A percentile compares a stretch with the other conserved stretches of the same genome.
Conservation (phyloP, 2,797 vertebrate species). For the Lacerta viridis region DNA sequence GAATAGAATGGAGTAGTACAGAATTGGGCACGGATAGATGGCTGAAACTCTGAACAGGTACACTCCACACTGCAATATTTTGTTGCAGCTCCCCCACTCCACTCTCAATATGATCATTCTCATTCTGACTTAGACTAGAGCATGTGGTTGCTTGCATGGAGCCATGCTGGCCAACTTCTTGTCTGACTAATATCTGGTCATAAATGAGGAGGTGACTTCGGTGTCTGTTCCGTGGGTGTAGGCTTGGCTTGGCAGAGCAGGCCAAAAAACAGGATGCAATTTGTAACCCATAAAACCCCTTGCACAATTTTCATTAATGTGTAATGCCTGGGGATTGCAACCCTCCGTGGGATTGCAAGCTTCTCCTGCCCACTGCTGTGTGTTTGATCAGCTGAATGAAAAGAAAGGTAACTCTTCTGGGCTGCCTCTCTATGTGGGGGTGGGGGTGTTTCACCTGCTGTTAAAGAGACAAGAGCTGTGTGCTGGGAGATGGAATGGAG, state of each 20-base stretch:
- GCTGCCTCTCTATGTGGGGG: neutral
- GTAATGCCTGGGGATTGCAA: slow-evolving; percentile 8
- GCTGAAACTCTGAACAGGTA: too few relatives aligned
- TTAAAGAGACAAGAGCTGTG: too few relatives aligned
- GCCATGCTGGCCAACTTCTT: neutral
- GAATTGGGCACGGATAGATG: too few relatives aligned
- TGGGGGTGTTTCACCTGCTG: neutral
- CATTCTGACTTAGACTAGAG: neutral
- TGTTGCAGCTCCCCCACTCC: neutral
- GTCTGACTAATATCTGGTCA: neutral
- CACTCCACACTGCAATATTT: neutral
- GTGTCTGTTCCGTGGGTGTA: slow-evolving; percentile 12
- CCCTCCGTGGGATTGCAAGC: neutral
- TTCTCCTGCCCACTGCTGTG: neutral
- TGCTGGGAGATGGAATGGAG: neutral
- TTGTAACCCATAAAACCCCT: slow-evolving; percentile 22
- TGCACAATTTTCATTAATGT: slow-evolving; percentile 12
- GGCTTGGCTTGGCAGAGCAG: neutral
- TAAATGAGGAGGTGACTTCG: slow-evolving; percentile 11
- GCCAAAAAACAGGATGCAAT: slow-evolving; percentile 22
- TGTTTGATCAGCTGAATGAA: neutral
- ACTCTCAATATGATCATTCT: neutral
- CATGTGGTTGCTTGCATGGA: slow-evolving; percentile 14
- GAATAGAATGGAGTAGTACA: neutral
- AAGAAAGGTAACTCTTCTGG: neutral